Base-by-base conservation (phyloP, 2,888 invertebrate genomes). In the Tetragonula carbonaria region DNA sequence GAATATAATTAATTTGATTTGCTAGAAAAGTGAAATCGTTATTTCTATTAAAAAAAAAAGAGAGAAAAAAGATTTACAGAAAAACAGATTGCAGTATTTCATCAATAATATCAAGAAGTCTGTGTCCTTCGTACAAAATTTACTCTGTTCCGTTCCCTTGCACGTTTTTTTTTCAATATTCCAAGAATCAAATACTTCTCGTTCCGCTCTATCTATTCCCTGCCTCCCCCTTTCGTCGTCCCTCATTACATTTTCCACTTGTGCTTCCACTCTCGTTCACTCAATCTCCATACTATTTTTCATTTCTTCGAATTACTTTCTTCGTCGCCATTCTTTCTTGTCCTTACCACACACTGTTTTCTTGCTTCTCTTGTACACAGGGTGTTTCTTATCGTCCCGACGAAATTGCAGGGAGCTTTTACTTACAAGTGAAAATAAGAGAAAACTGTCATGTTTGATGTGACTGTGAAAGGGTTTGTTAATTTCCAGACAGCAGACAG, bases 151-250 rank as follows among this genome's bases (percentile, higher is more conserved):
- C 59, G 13, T 11, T 21, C 53, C 13, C n/a, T 53, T 21, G 11
- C 16, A 4, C 51, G 33, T 8, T 38, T 68, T 53, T 28, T 28
- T 21, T 67, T 33, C 72, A 63, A 62, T 73, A 73, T 80, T 68
- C 71, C 67, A 80, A 62, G 73, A 74, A 65, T 80, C 82, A 74
- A 82, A 71, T 66, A 65, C 51, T 50, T 59, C 59, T n/a, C 62
- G n/a, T 59, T 74, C n/a, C 57, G 8, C 65, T 21, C 14, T 33
- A 21, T 21, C n/a, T n/a, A 16, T 8, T 8, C n/a, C 71, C 33
- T n/a, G n/a, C 21, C 21, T 14, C n/a, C 33, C 8, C 2, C 2
- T 45, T 18, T n/a, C 63, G 18, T 11, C 5, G 16, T 65, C 21
- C 14, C 33, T 53, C 62, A 23, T 65, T 59, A 65, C 74, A 28